phyloP scores from a whole-genome alignment of 2,797 vertebrate species.

The Eupleurogrammus muticus region DNA sequence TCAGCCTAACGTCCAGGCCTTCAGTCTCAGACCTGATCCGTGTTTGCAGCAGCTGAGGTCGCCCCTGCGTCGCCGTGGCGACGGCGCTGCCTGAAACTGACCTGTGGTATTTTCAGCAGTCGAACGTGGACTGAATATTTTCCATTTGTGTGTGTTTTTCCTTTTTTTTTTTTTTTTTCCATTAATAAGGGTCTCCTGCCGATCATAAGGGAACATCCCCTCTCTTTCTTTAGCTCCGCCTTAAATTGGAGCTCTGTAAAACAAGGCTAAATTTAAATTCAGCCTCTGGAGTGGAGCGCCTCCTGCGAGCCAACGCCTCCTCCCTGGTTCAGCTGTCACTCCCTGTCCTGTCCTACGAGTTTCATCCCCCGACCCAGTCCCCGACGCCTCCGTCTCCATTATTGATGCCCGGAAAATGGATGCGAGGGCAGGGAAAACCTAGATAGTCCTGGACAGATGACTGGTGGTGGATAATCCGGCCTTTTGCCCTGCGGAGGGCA shows the following conservation, averaged over 20 bases:
- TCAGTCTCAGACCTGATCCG: constrained; percentile 35
- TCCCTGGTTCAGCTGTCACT: constrained; percentile 59
- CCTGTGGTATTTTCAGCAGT: constrained; percentile 63
- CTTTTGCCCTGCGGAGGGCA: constrained; percentile 26
- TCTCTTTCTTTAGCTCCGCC: constrained; percentile 21
- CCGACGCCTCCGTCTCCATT: constrained; percentile 20
- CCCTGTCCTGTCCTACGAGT: constrained; percentile 28
- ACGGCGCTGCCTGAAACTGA: constrained; percentile 61
- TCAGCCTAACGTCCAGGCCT: constrained; percentile 62
- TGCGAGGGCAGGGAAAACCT: constrained; percentile 19
- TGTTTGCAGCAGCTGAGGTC: constrained; percentile 50
- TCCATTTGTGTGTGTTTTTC: constrained; percentile 60
- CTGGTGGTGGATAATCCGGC: constrained; percentile 24
- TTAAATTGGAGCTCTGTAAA: constrained; percentile 36
- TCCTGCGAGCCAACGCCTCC: constrained; percentile 47
- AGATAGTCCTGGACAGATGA: neutral
- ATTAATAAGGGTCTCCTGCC: constrained; percentile 42
- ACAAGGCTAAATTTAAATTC: constrained; percentile 65
- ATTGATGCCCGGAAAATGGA: constrained; percentile 24
- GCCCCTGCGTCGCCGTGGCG: constrained; percentile 33
- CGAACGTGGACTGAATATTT: constrained; percentile 55
- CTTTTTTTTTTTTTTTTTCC: no score
- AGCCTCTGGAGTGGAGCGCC: constrained; percentile 43
- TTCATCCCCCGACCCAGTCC: constrained; percentile 23
- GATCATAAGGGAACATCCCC: constrained; percentile 56